Evolutionary conservation across 2,113 vertebrate genomes (phyloP), one percentile per base, ranked within the genome.

Genomic region (Sturnus vulgaris): DNA sequence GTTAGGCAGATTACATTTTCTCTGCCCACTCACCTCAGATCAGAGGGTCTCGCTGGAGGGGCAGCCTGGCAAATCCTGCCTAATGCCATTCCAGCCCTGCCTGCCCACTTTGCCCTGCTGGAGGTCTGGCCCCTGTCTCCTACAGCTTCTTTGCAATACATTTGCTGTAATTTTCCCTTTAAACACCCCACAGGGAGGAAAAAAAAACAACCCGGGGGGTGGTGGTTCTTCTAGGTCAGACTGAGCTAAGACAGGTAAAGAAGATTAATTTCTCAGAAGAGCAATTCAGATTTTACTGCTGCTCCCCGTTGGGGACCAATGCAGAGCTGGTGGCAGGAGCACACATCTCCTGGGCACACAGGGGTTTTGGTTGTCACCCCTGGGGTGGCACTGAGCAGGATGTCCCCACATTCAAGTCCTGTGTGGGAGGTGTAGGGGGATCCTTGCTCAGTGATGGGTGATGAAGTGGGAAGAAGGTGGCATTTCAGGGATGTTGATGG

Each of bases 261-360:
- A 71, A 93, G 90, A 94, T 92, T 94, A 80, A 95, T 96, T 95
- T 82, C 70, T 92, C 61, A 60, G 75, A 61, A 75, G 11, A 93
- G n/a, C 78, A 76, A 91, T 76, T 76, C 69, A 64, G 55, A 85
- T 76, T 82, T 96, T 88, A 65, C 20, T 60, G 59, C 19, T 73
- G 46, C 73, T 85, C 15, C 83, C 40, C 0, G 0, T 35, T 3
- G 0, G 23, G 42, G 39, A 79, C 33, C 0, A 0, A 64, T 75
- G 47, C 72, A 47, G 73, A 57, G 84, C 47, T 90, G 83, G 71
- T 1, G 4, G 39, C 59, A 57, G 57, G 37, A 79, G 16, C 68
- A 17, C 89, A 50, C 12, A 0, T 46, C 33, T 73, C 59, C 55
- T 80, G 88, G 56, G 63, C 22, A 52, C 40, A 52, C 8, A 3